A percentile compares a stretch with the other conserved stretches of the same genome.
These are phyloP conservation scores for Colostygia pectinataria DNA, from an alignment of 2,888 invertebrate species.

Conservation along the genomic window DNA sequence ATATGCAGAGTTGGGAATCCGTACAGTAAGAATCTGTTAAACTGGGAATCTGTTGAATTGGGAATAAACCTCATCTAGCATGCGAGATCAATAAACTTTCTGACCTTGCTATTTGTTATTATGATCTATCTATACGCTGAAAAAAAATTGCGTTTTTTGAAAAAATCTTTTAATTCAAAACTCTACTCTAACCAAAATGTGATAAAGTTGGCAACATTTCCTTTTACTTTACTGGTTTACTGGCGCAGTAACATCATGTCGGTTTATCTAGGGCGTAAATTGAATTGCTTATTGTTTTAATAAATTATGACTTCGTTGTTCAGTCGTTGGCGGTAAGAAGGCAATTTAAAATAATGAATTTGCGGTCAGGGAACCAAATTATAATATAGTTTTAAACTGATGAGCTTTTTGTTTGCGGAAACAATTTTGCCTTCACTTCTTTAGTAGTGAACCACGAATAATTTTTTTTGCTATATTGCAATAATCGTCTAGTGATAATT, in stretches of 20 bases:
- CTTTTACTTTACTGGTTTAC: conserved; percentile 22
- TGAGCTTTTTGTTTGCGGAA: conserved; percentile 9
- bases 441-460: too few species aligned
- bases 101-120: too few species aligned
- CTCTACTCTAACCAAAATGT: neutral
- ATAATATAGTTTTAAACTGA: conserved; percentile 10
- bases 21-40: too few species aligned
- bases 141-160: too few species aligned
- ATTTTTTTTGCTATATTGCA: too few species aligned
- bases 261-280: conserved; percentile 63
- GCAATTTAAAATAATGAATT: conserved; percentile 18
- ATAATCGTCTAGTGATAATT: too few species aligned
- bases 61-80: too few species aligned
- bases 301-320: conserved; percentile 24
- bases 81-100: too few species aligned
- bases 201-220: conserved; percentile 15
- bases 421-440: neutral
- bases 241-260: conserved; percentile 48
- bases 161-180: too few species aligned
- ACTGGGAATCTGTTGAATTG: too few species aligned
- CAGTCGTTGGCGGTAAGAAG: conserved; percentile 7
- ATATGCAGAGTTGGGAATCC: too few species aligned
- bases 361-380: conserved; percentile 14
- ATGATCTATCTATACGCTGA: too few species aligned
- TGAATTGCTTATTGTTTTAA: conserved; percentile 33